These are phyloP conservation scores for Salminus brasiliensis DNA, from an alignment of 2,113 vertebrate species.

Conservation along the genomic window DNA sequence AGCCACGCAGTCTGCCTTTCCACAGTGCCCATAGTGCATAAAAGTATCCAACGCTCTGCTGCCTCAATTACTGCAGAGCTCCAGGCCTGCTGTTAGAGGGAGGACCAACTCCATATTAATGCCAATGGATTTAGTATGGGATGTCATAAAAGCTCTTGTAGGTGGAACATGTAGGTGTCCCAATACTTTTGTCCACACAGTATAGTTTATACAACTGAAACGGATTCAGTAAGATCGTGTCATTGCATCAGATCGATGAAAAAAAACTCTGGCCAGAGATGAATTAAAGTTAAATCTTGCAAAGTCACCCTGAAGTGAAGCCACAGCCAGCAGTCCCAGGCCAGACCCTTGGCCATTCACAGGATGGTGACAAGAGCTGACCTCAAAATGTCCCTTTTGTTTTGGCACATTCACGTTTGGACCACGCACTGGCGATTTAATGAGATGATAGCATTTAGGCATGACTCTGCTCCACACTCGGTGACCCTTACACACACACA, in stretches of 20 bases:
- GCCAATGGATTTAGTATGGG: too few relatives aligned
- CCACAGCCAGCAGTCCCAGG: slow-evolving; percentile 3
- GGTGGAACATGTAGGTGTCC: too few relatives aligned
- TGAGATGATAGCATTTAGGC: slow-evolving; percentile 31
- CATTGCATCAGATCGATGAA: background rate
- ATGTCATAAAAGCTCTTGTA: too few relatives aligned
- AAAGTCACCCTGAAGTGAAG: background rate
- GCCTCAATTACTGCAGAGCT: too few relatives aligned
- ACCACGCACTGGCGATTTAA: slow-evolving; percentile 25
- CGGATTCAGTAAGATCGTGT: background rate
- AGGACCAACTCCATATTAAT: too few relatives aligned
- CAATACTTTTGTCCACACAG: background rate
- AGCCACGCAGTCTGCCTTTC: too few relatives aligned
- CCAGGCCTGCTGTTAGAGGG: too few relatives aligned
- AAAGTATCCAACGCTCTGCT: too few relatives aligned
- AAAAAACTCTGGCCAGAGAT: background rate
- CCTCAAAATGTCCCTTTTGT: slow-evolving; percentile 28
- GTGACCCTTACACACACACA: slow-evolving; percentile 29
- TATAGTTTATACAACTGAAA: background rate
- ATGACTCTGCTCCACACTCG: slow-evolving; percentile 3
- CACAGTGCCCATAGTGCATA: too few relatives aligned
- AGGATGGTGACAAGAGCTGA: background rate
- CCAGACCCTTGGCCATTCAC: background rate
- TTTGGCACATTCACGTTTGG: background rate
- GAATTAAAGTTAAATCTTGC: slow-evolving; percentile 21